Evolutionary conservation across 2,888 invertebrate species (phyloP).

Genomic region (Tuta absoluta): DNA sequence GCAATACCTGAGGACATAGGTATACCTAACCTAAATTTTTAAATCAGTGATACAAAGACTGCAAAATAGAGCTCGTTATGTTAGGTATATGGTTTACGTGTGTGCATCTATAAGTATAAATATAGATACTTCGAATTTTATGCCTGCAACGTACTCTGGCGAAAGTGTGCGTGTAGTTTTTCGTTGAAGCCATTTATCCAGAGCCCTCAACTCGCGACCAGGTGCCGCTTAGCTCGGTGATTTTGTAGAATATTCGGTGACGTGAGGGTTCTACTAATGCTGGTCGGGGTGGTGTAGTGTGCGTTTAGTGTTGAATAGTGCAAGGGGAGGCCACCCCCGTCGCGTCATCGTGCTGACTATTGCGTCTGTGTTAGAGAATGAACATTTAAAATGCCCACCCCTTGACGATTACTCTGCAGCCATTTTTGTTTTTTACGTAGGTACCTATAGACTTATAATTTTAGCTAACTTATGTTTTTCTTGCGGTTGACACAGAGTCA

Average conservation of each 20-base stretch:
- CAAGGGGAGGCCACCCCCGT: slow-evolving; percentile 64
- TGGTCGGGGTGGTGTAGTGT: slow-evolving; percentile 45
- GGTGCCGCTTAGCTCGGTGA: neutral
- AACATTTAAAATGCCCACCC: slow-evolving; percentile 79
- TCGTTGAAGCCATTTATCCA: slow-evolving; percentile 50
- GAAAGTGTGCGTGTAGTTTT: slow-evolving; percentile 63
- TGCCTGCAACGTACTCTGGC: too few species aligned
- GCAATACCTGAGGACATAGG: too few species aligned
- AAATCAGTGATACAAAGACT: too few species aligned
- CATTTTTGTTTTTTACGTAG: slow-evolving; percentile 61
- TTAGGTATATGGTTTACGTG: too few species aligned
- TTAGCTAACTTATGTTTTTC: too few species aligned
- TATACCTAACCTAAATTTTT: too few species aligned
- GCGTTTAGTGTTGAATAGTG: slow-evolving; percentile 68
- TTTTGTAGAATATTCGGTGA: slow-evolving; percentile 35
- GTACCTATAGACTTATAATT: too few species aligned
- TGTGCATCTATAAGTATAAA: too few species aligned
- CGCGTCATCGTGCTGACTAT: slow-evolving; percentile 75
- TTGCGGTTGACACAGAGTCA: too few species aligned
- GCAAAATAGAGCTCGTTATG: too few species aligned
- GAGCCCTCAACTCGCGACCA: slow-evolving; percentile 48
- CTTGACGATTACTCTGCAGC: slow-evolving; percentile 72
- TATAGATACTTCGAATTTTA: too few species aligned
- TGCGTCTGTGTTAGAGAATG: slow-evolving; percentile 76
- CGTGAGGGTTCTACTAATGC: slow-evolving; percentile 41